These are phyloP conservation scores for Macaria liturata DNA, from an alignment of 2,888 invertebrate genomes.

Conservation along the genomic window DNA sequence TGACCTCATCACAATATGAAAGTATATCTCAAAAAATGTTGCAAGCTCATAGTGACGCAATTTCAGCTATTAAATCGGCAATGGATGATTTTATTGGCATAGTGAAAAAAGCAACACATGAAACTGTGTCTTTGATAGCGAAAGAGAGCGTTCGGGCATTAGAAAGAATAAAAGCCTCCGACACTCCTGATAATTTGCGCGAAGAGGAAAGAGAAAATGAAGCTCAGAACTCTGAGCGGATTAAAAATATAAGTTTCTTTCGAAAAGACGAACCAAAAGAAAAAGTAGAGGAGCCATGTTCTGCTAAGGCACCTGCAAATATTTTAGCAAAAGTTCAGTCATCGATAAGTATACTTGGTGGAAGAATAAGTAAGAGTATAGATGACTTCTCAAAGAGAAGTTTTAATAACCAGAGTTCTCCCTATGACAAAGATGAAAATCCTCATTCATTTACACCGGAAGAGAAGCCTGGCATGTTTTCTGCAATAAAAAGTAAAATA, in stretches of 20 bases:
- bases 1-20: too few species aligned
- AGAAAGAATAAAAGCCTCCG: conserved; percentile 36
- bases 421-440: conserved; percentile 36
- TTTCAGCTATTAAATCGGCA: conserved; percentile 49
- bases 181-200: conserved; percentile 23
- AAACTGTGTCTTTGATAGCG: conserved; percentile 47
- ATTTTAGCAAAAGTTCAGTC: conserved; percentile 46
- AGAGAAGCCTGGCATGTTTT: conserved; percentile 40
- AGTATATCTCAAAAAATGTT: too few species aligned
- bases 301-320: conserved; percentile 16
- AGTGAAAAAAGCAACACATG: conserved; percentile 49
- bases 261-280: conserved; percentile 8
- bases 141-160: conserved; percentile 45
- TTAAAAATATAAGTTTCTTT: conserved; percentile 28
- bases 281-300: neutral
- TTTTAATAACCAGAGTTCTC: conserved; percentile 39
- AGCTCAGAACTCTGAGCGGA: conserved; percentile 24
- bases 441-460: conserved; percentile 14
- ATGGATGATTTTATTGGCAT: conserved; percentile 53
- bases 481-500: conserved; percentile 47
- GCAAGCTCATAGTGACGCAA: conserved; percentile 39
- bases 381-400: conserved; percentile 29
- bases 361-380: conserved; percentile 23
- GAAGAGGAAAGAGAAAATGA: conserved; percentile 14
- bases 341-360: conserved; percentile 38